phyloP scores from a whole-genome alignment of 2,113 vertebrate genomes.

The Mugil cephalus region DNA sequence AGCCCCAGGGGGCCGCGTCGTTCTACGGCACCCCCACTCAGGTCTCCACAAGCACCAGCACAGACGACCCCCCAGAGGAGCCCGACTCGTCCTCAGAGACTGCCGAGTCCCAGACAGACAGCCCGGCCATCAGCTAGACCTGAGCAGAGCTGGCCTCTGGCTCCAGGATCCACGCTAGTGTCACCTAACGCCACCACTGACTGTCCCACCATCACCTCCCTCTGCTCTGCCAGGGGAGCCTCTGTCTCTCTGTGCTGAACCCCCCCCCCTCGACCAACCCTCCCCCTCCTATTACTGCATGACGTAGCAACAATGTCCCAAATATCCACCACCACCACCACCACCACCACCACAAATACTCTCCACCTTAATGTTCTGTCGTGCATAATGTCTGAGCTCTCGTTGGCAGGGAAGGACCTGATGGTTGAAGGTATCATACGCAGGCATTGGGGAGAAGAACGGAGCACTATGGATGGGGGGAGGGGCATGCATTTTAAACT shows the following conservation, averaged over 20 bases:
- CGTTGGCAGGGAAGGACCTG: constrained; percentile 84
- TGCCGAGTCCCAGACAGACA: constrained; percentile 85
- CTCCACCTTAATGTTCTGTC: constrained; percentile 73
- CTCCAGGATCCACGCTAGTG: constrained; percentile 46
- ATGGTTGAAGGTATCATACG: constrained; percentile 80
- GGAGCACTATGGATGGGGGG: constrained; percentile 49
- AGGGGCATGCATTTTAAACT: constrained; percentile 90
- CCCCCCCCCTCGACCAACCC: constrained; percentile 2
- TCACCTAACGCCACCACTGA: constrained; percentile 56
- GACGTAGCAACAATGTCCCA: constrained; percentile 87
- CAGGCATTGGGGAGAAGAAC: constrained; percentile 69
- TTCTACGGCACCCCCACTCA: constrained; percentile 86
- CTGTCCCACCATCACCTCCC: constrained; percentile 57
- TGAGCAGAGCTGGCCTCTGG: constrained; percentile 86
- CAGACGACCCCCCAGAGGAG: constrained; percentile 83
- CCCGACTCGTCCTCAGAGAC: constrained; percentile 83
- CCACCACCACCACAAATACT: constrained; percentile 53
- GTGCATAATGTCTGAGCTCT: constrained; percentile 81
- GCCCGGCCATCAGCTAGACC: constrained; percentile 88
- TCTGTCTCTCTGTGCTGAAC: constrained; percentile 65
- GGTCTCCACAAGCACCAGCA: constrained; percentile 94
- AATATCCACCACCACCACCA: constrained; percentile 72
- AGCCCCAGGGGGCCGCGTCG: constrained; percentile 49
- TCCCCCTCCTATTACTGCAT: constrained; percentile 85
- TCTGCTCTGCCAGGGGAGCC: constrained; percentile 52